Base-by-base conservation (phyloP, 2,888 invertebrate species). In the Xanthia togata region DNA sequence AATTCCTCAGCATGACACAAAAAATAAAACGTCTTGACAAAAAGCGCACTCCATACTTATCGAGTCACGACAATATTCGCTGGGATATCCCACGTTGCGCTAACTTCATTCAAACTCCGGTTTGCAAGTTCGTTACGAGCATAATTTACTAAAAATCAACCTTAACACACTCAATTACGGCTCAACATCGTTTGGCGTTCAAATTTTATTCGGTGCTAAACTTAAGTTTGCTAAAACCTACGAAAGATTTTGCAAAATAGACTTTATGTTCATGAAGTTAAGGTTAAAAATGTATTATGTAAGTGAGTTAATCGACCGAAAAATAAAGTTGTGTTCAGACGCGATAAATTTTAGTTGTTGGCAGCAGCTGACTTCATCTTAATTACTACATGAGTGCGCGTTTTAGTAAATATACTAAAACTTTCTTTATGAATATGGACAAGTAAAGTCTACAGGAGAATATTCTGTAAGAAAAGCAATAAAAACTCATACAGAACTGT, bases 11-110 rank as follows among this genome's bases (percentile, higher is more conserved):
- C 2, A 57, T 0, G 5, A 23, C 0, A 53, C 31, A 78, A 31
- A 12, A 53, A 35, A 38, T 1, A 11, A 9, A 26, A 47, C 17
- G 0, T 20, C 8, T 12, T 23, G 1, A 11, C 0, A 76, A 87
- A 72, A 93, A 88, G 89, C 90, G 82, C 4, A 62, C 83, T 94
- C 95, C 91, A 94, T 83, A 91, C 86, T 87, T 68, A 64, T 12
- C 68, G 23, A 84, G 82, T 87, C 81, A 68, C 78, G 83, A 84
- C 85, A 91, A 91, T 89, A 91, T 91, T 93, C 89, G 84, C 92
- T 94, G 96, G 96, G 95, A 92, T 95, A 95, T 91, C 96, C 96
- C 96, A 93, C 89, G 93, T 96, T 95, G 93, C 95, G 94, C 91
- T 95, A 95, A 92, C 94, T 94, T 93, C 93, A 93, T 93, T 93